Evolutionary conservation across 2,888 invertebrate species (phyloP).

Genomic region (Myopa tessellatipennis): DNA sequence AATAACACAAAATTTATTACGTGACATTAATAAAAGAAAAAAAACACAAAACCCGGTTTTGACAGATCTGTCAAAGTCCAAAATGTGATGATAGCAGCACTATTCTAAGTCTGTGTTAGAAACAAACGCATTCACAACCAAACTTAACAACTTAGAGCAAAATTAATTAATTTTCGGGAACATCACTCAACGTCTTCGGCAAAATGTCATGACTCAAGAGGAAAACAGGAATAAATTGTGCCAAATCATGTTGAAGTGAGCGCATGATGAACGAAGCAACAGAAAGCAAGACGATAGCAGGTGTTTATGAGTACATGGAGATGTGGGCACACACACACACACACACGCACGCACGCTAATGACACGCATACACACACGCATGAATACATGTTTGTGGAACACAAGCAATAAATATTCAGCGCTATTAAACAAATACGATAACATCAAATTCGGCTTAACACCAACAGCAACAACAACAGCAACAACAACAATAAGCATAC

Average conservation of each 20-base stretch:
- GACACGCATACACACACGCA: background rate
- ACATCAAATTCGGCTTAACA: conserved; percentile 2
- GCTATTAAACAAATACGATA: conserved; percentile 11
- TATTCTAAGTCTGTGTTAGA: background rate
- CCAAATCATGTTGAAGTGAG: background rate
- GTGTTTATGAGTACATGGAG: background rate
- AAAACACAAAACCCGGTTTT: too few relatives aligned
- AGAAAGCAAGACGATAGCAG: conserved; percentile 11
- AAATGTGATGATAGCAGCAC: too few relatives aligned
- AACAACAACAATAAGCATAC: background rate
- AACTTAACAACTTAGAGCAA: background rate
- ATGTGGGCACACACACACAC: background rate
- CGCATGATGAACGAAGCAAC: background rate
- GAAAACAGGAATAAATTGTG: background rate
- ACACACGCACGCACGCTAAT: background rate
- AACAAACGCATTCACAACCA: background rate
- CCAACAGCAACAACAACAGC: background rate
- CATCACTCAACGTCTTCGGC: background rate
- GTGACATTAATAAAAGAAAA: too few relatives aligned
- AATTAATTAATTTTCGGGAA: background rate
- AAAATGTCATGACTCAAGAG: background rate
- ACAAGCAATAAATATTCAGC: conserved; percentile 25
- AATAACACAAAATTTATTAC: too few relatives aligned
- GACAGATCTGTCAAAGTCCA: too few relatives aligned
- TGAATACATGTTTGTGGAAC: conserved; percentile 2